These are phyloP conservation scores for Triplophysa tibetana DNA, from an alignment of 2,113 vertebrate species.

Conservation along the genomic window DNA sequence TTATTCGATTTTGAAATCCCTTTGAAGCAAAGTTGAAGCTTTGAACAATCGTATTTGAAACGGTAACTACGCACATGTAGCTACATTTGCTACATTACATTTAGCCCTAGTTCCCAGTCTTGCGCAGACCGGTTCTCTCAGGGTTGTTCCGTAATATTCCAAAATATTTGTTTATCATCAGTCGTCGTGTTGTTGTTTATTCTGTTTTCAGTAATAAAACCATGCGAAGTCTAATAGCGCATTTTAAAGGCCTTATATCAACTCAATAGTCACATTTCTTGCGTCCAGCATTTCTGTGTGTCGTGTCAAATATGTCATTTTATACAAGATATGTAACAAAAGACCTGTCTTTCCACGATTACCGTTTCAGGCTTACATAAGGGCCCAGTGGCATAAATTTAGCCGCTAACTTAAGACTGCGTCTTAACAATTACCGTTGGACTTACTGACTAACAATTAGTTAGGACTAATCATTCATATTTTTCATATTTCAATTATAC, in stretches of 20 bases:
- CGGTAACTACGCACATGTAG: constrained; percentile 1
- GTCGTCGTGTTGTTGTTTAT: background rate
- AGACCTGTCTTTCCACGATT: too few species aligned
- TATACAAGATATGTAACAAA: too few species aligned
- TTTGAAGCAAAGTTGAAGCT: too few species aligned
- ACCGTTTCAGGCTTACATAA: too few species aligned
- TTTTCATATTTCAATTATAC: too few species aligned
- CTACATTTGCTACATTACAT: background rate
- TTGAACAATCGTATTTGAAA: background rate
- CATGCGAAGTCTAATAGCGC: background rate
- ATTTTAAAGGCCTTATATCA: background rate
- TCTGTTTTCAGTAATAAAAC: background rate
- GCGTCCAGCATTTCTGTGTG: background rate
- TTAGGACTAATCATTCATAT: too few species aligned
- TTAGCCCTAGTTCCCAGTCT: background rate
- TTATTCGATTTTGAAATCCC: background rate
- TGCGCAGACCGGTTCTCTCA: constrained; percentile 27
- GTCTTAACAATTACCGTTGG: too few species aligned
- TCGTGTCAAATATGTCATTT: background rate
- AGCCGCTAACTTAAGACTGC: too few species aligned
- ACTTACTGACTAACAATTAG: too few species aligned
- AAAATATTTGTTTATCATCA: background rate
- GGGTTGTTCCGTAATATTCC: constrained; percentile 18
- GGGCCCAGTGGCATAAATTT: too few species aligned
- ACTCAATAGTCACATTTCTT: background rate